Conservation (phyloP, 2,888 invertebrate genomes). For the Lissocephala sabroskyi region DNA sequence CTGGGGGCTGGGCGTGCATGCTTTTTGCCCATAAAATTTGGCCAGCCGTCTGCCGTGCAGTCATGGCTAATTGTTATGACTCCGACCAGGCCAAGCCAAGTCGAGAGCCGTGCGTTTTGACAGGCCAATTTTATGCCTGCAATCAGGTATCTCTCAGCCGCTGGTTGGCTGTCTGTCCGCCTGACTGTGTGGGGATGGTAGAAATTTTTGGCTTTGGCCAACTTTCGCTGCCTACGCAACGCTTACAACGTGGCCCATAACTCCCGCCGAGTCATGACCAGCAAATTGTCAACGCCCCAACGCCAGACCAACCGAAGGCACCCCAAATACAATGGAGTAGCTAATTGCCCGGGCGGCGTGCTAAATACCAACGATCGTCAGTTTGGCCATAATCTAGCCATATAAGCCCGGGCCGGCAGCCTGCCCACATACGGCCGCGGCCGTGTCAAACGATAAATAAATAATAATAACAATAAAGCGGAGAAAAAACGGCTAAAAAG, state of each 20-base stretch:
- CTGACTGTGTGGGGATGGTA: slow-evolving; percentile 7
- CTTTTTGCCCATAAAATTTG: slow-evolving; percentile 35
- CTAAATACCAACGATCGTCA: slow-evolving; percentile 40
- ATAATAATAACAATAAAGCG: slow-evolving; percentile 49
- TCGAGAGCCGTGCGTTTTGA: slow-evolving; percentile 33
- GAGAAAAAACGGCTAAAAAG: no score
- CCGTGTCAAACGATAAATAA: slow-evolving; percentile 26
- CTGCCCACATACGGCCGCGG: no score
- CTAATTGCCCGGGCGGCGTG: slow-evolving; percentile 50
- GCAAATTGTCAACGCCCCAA: slow-evolving; percentile 1
- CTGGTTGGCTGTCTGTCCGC: neutral
- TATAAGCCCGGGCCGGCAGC: slow-evolving; percentile 24
- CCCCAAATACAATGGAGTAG: slow-evolving; percentile 24
- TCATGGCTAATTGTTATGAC: slow-evolving; percentile 49
- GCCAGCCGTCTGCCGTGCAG: slow-evolving; percentile 6
- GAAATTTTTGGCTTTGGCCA: slow-evolving; percentile 21
- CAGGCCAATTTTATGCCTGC: slow-evolving; percentile 31
- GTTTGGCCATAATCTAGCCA: slow-evolving; percentile 39
- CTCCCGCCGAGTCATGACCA: slow-evolving; percentile 14
- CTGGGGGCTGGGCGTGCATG: slow-evolving; percentile 18
- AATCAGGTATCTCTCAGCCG: no score
- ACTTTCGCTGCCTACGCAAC: slow-evolving; percentile 22
- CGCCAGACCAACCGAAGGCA: no score
- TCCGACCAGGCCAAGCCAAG: slow-evolving; percentile 20
- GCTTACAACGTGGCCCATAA: neutral